These are phyloP conservation scores for Fopius arisanus DNA, from an alignment of 1,140 invertebrate genomes.

Conservation along the genomic window DNA sequence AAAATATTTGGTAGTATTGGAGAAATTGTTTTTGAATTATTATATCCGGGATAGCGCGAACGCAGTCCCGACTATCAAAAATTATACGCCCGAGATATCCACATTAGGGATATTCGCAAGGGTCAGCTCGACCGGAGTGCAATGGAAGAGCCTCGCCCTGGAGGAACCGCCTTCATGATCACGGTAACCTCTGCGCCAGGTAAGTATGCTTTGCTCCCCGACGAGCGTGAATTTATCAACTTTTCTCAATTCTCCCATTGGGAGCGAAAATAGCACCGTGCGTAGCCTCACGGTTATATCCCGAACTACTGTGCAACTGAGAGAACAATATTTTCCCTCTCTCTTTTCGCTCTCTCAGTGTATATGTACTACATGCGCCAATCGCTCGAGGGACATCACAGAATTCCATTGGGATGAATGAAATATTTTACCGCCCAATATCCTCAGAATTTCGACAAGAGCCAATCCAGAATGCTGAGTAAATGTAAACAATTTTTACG, in stretches of 20 bases:
- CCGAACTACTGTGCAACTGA: neutral
- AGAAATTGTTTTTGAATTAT: neutral
- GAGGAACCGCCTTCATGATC: conserved; percentile 73
- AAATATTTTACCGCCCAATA: neutral
- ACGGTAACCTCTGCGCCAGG: conserved; percentile 69
- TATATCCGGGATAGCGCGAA: conserved; percentile 59
- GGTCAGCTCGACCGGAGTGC: conserved; percentile 73
- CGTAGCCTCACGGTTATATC: neutral
- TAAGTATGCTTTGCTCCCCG: conserved; percentile 59
- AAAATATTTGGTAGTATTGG: neutral
- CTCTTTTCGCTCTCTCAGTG: neutral
- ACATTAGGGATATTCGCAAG: conserved; percentile 75
- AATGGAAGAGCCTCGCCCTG: conserved; percentile 73
- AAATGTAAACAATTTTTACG: neutral
- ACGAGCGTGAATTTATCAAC: neutral
- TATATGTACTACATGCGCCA: neutral
- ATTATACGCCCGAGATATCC: conserved; percentile 72
- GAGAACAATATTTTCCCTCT: neutral
- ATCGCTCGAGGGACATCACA: neutral
- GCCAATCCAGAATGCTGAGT: neutral
- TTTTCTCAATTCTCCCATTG: too few species aligned
- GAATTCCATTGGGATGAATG: neutral
- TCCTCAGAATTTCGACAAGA: neutral
- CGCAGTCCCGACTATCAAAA: conserved; percentile 72
- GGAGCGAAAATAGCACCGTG: neutral